Base-by-base conservation (phyloP, 2,888 invertebrate species). In the Eueremaeus valkanovi region DNA sequence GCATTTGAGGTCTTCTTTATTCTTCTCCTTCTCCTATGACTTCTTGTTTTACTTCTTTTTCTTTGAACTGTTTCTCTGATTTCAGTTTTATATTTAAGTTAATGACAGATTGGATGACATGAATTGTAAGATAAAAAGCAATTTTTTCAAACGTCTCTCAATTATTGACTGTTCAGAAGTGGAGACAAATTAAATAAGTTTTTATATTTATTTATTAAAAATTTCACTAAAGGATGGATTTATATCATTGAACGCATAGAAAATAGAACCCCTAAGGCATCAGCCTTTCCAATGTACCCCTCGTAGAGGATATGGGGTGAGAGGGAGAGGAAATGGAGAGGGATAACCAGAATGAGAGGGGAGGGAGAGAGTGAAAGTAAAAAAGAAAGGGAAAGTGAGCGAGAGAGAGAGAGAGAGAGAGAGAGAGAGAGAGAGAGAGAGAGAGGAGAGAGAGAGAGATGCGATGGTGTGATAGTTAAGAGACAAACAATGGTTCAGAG, bases 61-160 rank as follows among this genome's bases (percentile, higher is more conserved):
- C 11, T 24, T 24, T 58, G 16, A 27, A 33, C 36, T 33, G 16
- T 11, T 58, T 16, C 3, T 58, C 3, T 58, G 31, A 3, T 29
- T 29, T 58, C 3, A 63, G 9, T 63, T 55, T 18, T 55, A 24
- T 24, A 27, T n/a, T 63, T 63, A 58, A 58, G 29, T 58, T 29
- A 63, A 63, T 63, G 33, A 63, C 63, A 63, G 63, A 63, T 55
- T 33, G 33, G 63, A 33, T 63, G 33, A 63, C 63, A 63, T 63
- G 16, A 63, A 63, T 29, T 63, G 16, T 33, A 2, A 63, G 63
- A 33, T 63, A 63, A 33, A 3, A 18, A 11, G 33, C 29, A 24
- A 8, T 33, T 63, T 18, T n/a, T 18, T 8, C n/a, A 36, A 36
- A 36, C 36, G 11, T 5, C 5, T 36, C 55, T 55, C 55, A 27